Percentiles rank a stretch among this genome's conserved stretches.
Conservation (phyloP, 2,888 invertebrate species). For the Ormyrus thymus region DNA sequence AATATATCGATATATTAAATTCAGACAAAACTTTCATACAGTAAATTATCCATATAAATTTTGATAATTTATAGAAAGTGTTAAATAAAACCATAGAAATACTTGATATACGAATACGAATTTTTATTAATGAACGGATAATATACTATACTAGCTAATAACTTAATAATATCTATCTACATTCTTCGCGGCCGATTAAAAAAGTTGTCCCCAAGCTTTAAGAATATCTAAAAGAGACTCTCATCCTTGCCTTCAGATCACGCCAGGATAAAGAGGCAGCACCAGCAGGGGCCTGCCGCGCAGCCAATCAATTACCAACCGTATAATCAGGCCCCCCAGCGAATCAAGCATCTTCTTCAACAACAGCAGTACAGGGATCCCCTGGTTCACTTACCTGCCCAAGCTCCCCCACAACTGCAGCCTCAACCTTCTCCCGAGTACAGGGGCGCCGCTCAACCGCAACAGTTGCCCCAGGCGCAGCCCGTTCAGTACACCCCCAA, state of each 20-base stretch:
- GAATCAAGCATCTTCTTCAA: conserved; percentile 68
- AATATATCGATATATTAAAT: too few relatives aligned
- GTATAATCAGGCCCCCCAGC: conserved; percentile 65
- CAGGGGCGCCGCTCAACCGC: conserved; percentile 46
- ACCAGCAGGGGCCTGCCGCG: conserved; percentile 42
- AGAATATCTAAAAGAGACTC: too few relatives aligned
- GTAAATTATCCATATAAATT: background rate
- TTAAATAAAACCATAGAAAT: too few relatives aligned
- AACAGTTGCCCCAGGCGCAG: conserved; percentile 36
- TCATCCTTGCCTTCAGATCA: conserved; percentile 44
- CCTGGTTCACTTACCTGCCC: conserved; percentile 66
- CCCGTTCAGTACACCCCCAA: conserved; percentile 37
- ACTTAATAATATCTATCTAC: background rate
- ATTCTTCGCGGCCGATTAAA: background rate
- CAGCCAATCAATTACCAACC: conserved; percentile 63
- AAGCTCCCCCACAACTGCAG: conserved; percentile 59
- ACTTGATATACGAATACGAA: too few relatives aligned
- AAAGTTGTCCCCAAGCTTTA: background rate
- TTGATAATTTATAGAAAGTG: background rate
- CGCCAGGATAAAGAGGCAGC: conserved; percentile 60
- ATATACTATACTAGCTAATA: too few relatives aligned
- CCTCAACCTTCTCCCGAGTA: conserved; percentile 6
- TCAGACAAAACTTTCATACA: too few relatives aligned
- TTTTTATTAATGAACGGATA: too few relatives aligned
- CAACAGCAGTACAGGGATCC: conserved; percentile 68